Evolutionary conservation across 2,113 vertebrate species (phyloP).

Genomic region (Spea bombifrons): DNA sequence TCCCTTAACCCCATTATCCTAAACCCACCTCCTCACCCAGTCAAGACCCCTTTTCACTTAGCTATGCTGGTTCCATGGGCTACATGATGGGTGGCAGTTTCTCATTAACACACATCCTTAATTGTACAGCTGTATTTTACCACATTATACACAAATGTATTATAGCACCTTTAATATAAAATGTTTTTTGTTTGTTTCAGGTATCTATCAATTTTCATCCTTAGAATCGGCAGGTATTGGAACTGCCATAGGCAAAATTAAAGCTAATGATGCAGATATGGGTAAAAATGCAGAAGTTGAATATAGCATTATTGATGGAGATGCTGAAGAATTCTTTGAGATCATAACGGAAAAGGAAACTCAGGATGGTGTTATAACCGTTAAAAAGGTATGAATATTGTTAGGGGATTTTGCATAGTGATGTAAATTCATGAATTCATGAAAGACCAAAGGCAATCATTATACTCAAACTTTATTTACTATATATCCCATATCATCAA

Average conservation of each 20-base stretch:
- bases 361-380: conserved; percentile 89
- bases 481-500: too few species aligned
- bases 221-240: conserved; percentile 82
- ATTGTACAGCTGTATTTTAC: too few species aligned
- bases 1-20: too few species aligned
- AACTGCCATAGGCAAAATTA: conserved; percentile 83
- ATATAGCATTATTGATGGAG: conserved; percentile 80
- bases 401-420: not conserved
- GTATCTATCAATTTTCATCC: conserved; percentile 82
- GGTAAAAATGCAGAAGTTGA: conserved; percentile 87
- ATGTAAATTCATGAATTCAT: not conserved
- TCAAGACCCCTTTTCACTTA: too few species aligned
- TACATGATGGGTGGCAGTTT: too few species aligned
- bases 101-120: too few species aligned
- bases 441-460: not conserved
- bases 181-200: conserved; percentile 63
- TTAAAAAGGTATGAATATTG: conserved; percentile 79
- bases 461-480: too few species aligned
- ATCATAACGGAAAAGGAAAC: conserved; percentile 87
- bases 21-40: too few species aligned
- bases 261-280: conserved; percentile 86
- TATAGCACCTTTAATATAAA: not conserved
- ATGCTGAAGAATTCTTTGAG: conserved; percentile 83
- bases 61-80: too few species aligned
- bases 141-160: too few species aligned